Evolutionary conservation across 2,888 invertebrate species (phyloP).

Genomic region (Parthenolecanium corni): DNA sequence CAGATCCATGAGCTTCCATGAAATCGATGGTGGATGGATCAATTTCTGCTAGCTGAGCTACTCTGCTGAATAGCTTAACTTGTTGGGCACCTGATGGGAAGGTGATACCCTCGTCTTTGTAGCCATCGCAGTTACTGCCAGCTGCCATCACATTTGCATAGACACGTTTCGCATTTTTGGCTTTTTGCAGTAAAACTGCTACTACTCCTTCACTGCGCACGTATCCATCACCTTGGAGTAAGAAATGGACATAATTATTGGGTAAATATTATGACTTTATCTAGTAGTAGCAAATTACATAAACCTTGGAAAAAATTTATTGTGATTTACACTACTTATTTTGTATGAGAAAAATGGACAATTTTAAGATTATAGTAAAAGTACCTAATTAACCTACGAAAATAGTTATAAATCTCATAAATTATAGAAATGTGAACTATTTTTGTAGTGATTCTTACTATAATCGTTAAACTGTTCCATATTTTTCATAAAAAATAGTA

Average conservation of each 20-base stretch:
- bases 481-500: too few species aligned
- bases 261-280: not conserved
- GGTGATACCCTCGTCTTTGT: constrained; percentile 81
- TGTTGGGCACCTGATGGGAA: constrained; percentile 73
- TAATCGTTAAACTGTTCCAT: too few species aligned
- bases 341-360: too few species aligned
- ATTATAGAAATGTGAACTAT: too few species aligned
- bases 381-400: too few species aligned
- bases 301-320: not conserved
- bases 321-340: not conserved
- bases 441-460: too few species aligned
- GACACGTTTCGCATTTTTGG: constrained; percentile 59
- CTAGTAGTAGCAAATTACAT: too few species aligned
- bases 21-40: constrained; percentile 74
- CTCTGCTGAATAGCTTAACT: constrained; percentile 66
- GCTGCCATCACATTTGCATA: constrained; percentile 81
- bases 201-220: constrained; percentile 82
- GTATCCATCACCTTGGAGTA: constrained; percentile 66
- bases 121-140: constrained; percentile 85
- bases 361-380: too few species aligned
- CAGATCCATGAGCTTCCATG: constrained; percentile 97
- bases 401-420: too few species aligned
- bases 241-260: too few species aligned
- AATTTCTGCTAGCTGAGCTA: constrained; percentile 71
- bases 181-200: constrained; percentile 68